Base-by-base conservation (phyloP, 1,140 invertebrate species). In the Neodiprion fabricii region DNA sequence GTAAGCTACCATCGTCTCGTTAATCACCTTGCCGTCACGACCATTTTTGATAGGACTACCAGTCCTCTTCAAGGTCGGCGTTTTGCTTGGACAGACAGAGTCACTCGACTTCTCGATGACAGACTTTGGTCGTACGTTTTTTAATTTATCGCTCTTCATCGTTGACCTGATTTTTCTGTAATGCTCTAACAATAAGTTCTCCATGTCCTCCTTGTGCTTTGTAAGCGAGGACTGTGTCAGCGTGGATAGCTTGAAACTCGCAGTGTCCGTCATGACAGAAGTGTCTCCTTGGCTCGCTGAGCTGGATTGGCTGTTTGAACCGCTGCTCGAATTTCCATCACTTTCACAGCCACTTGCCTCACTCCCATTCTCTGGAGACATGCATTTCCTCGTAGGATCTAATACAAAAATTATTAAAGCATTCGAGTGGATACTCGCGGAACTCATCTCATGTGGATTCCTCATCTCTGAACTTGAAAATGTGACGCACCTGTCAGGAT, bases 151-250 rank as follows among this genome's bases (percentile, higher is more conserved):
- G 17, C 80, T 86, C 67, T 90, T 91, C 12, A 89, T 90, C 67
- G 85, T 90, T 1, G 86, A 90, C 17, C 92, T 85, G n/a, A 91
- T 86, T 76, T 93, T 91, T 8, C 91, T 89, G 79, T 95, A 93
- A 71, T 91, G 91, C 78, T 93, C 92, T 10, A 94, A 88, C 90
- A 95, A 92, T 7, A 91, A 88, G 80, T 94, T 94, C 81, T 95
- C 93, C 94, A 95, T 95, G 71, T 94, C 91, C 77, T 93, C 92
- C 82, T 95, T 95, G 79, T 95, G 94, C 76, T 90, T 92, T 72
- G 84, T 90, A 1, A 95, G 83, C 66, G 94, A 70, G 1, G 89
- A 90, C 81, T 94, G 92, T 0, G 94, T 95, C 3, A 95, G 86
- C 11, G 90, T 89, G 0, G 90, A 85, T 1, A 80, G 84, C 72